These are phyloP conservation scores for Phania funesta DNA, from an alignment of 2,888 invertebrate genomes.

Conservation along the genomic window DNA sequence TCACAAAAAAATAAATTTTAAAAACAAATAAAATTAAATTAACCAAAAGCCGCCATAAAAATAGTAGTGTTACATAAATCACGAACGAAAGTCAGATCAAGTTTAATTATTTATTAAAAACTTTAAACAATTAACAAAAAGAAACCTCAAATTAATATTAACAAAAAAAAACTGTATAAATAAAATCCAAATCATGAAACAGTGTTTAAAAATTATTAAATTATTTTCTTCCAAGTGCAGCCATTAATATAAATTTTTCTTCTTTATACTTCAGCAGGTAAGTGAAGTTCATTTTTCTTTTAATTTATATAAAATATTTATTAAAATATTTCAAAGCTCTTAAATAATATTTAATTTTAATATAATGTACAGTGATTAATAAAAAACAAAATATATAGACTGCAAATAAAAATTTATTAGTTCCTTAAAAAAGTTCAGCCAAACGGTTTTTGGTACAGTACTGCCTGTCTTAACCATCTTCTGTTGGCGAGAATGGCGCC, in stretches of 20 bases:
- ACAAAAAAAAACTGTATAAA: not conserved
- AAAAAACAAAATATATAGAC: too few relatives aligned
- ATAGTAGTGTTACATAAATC: conserved; percentile 56
- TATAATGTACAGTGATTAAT: too few relatives aligned
- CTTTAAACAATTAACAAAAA: conserved; percentile 45
- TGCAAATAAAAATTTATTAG: too few relatives aligned
- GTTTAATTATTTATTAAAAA: conserved; percentile 60
- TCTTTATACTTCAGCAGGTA: conserved; percentile 57
- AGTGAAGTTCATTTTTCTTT: conserved; percentile 2
- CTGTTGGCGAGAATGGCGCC: too few relatives aligned
- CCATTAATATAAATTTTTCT: conserved; percentile 42
- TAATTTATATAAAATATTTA: not conserved
- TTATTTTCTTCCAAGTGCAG: conserved; percentile 10
- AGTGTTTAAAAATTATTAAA: conserved; percentile 47
- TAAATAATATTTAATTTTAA: not conserved
- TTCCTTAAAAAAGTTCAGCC: too few relatives aligned
- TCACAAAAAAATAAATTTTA: conserved; percentile 29
- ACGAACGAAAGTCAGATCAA: conserved; percentile 76
- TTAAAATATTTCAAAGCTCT: not conserved
- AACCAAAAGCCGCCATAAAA: conserved; percentile 40
- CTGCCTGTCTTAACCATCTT: too few relatives aligned
- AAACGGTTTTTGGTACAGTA: too few relatives aligned
- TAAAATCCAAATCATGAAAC: conserved; percentile 18
- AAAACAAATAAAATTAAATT: conserved; percentile 31
- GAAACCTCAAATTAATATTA: conserved; percentile 22